Conservation (phyloP, 1,140 invertebrate genomes). For the Doryteuthis pealeii region DNA sequence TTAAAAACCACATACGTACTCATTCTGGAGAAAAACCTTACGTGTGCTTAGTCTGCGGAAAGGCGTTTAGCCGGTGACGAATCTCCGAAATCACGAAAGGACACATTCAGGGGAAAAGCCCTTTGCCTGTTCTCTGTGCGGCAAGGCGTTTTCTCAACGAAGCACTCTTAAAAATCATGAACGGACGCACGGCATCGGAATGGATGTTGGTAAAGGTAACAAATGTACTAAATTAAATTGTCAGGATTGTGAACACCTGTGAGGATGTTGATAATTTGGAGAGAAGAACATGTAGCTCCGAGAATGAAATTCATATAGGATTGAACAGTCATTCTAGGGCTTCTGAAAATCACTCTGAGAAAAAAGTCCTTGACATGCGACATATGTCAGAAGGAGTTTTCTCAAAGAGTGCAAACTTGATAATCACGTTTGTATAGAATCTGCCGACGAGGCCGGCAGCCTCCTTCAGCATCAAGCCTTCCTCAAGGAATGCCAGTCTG, state of each 20-base stretch:
- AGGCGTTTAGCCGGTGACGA: conserved; percentile 17
- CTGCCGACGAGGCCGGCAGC: neutral
- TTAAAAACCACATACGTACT: conserved; percentile 25
- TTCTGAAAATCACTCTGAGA: neutral
- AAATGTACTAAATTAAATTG: neutral
- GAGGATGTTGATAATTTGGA: neutral
- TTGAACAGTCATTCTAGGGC: neutral
- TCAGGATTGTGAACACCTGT: neutral
- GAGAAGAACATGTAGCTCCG: neutral
- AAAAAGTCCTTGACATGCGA: neutral
- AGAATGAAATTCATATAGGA: neutral
- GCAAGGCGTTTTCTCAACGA: conserved; percentile 92
- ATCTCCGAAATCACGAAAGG: conserved; percentile 15
- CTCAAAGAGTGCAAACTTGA: neutral
- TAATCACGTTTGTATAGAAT: neutral
- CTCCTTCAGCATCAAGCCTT: neutral
- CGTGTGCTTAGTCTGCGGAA: conserved; percentile 55
- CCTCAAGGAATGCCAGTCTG: neutral
- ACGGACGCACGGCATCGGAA: neutral
- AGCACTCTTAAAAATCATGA: conserved; percentile 63
- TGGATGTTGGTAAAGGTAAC: neutral
- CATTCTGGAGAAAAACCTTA: conserved; percentile 55
- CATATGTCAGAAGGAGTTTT: neutral
- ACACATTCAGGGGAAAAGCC: conserved; percentile 42
- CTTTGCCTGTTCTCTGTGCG: conserved; percentile 84